These are phyloP conservation scores for Datnioides undecimradiatus DNA, from an alignment of 2,113 vertebrate species.

Conservation along the genomic window DNA sequence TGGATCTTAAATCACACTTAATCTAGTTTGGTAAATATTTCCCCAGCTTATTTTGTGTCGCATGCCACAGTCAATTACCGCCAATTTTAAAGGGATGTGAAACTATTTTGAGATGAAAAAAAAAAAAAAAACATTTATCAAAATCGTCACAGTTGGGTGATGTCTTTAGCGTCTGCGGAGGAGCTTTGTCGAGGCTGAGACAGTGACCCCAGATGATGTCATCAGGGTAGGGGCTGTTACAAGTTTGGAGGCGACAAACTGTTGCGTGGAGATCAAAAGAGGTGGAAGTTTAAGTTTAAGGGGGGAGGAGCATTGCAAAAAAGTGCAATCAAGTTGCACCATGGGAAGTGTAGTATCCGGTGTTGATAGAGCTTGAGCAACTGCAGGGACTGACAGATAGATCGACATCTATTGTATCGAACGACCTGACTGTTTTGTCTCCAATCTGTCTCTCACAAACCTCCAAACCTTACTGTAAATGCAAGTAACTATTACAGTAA, in stretches of 20 bases:
- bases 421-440: background rate
- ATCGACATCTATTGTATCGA: background rate
- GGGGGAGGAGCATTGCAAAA: background rate
- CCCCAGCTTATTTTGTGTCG: background rate
- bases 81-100: background rate
- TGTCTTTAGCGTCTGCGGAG: background rate
- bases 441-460: background rate
- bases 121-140: background rate
- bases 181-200: background rate
- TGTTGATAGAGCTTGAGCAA: background rate
- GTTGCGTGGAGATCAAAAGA: background rate
- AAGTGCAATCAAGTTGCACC: background rate
- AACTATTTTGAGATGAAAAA: background rate
- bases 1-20: background rate
- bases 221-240: background rate
- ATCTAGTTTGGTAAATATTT: slow-evolving; percentile 18
- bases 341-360: background rate
- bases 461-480: background rate
- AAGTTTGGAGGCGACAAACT: background rate
- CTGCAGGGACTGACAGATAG: background rate
- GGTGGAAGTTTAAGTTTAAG: background rate
- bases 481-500: no score
- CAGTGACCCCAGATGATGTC: background rate
- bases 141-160: no score
- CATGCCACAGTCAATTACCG: background rate